Conservation (phyloP, 2,113 vertebrate genomes). For the Halichoerus grypus region DNA sequence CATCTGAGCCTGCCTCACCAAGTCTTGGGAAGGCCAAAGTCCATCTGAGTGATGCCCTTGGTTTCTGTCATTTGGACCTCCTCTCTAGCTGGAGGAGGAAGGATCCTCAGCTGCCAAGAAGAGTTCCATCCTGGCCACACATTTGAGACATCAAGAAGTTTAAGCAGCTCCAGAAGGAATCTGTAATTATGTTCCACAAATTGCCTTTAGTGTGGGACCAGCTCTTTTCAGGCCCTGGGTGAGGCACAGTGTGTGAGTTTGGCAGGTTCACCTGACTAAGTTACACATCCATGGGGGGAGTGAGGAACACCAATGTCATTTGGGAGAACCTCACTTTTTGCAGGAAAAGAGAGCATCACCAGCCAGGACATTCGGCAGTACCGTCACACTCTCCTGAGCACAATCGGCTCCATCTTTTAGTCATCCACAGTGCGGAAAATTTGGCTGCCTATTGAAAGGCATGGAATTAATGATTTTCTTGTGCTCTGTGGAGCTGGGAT, state of each 20-base stretch:
- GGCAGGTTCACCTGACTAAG: slow-evolving; percentile 56
- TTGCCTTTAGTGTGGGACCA: slow-evolving; percentile 19
- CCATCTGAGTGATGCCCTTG: slow-evolving; percentile 36
- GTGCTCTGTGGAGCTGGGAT: slow-evolving; percentile 50
- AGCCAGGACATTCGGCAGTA: slow-evolving; percentile 68
- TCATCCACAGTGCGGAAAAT: slow-evolving; percentile 74
- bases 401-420: slow-evolving; percentile 71
- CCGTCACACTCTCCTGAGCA: slow-evolving; percentile 70
- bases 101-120: slow-evolving; percentile 44
- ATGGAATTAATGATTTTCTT: slow-evolving; percentile 71
- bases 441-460: slow-evolving; percentile 69
- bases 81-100: slow-evolving; percentile 36
- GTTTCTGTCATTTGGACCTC: slow-evolving; percentile 41
- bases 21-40: slow-evolving; percentile 47
- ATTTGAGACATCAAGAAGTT: slow-evolving; percentile 65
- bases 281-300: not conserved
- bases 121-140: slow-evolving; percentile 47
- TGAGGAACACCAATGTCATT: slow-evolving; percentile 40
- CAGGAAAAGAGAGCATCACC: slow-evolving; percentile 52
- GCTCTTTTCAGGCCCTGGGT: not conserved
- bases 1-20: slow-evolving; percentile 46
- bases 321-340: slow-evolving; percentile 67
- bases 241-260: not conserved
- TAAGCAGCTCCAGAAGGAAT: slow-evolving; percentile 68
- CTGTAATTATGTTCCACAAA: slow-evolving; percentile 66